Conservation (phyloP, 2,113 vertebrate genomes). For the Phalacrocorax aristotelis region DNA sequence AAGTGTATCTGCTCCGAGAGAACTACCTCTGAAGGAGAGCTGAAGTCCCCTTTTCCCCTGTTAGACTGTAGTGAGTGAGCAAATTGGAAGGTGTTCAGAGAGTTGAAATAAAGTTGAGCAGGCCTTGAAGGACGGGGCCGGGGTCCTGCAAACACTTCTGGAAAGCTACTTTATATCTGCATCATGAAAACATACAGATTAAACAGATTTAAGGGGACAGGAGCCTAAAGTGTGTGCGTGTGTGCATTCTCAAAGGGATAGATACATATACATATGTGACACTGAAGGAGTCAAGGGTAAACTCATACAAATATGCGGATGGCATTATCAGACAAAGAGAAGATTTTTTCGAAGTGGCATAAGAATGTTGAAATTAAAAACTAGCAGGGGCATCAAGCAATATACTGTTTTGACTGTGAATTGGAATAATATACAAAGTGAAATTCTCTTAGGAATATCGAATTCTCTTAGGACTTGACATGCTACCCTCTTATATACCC, state of each 20-base stretch:
- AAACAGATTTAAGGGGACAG: background rate
- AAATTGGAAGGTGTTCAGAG: background rate
- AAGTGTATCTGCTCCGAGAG: background rate
- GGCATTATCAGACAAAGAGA: background rate
- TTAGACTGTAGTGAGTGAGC: background rate
- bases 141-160: background rate
- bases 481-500: background rate
- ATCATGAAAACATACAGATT: rapidly evolving
- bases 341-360: background rate
- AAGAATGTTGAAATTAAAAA: background rate
- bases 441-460: background rate
- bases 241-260: background rate
- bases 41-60: background rate
- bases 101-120: background rate
- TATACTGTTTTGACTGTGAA: background rate
- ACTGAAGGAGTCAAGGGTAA: background rate
- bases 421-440: background rate
- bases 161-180: background rate
- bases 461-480: background rate
- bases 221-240: background rate
- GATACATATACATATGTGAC: no score
- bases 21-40: no score
- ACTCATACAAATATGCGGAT: background rate
- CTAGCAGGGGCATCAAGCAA: background rate
- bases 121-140: background rate